A percentile compares a stretch with the other conserved stretches of the same genome.
These are phyloP conservation scores for Campaea margaritaria DNA, from an alignment of 2,888 invertebrate species.

Conservation along the genomic window DNA sequence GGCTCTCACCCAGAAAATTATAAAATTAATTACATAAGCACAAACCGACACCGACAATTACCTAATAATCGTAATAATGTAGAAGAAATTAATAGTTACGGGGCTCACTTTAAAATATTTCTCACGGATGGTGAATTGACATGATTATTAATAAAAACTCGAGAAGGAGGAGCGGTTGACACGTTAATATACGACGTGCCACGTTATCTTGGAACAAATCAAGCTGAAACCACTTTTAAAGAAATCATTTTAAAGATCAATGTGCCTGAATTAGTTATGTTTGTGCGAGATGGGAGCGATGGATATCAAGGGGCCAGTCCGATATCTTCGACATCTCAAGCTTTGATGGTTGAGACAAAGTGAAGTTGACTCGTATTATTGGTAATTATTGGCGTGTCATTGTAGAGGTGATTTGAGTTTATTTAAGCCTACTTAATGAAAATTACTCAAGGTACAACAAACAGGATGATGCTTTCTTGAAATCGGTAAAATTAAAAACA, in stretches of 20 bases:
- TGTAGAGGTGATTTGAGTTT: too few relatives aligned
- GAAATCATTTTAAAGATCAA: slow-evolving; percentile 23
- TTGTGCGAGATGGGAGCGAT: slow-evolving; percentile 58
- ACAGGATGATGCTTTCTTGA: too few relatives aligned
- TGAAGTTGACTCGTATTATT: slow-evolving; percentile 72
- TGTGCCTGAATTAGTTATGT: slow-evolving; percentile 35
- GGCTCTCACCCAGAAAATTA: slow-evolving; percentile 72
- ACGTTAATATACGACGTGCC: slow-evolving; percentile 71
- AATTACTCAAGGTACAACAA: too few relatives aligned
- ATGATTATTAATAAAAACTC: slow-evolving; percentile 78
- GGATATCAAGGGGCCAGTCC: slow-evolving; percentile 66
- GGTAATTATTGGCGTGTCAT: slow-evolving; percentile 69
- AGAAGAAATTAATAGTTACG: slow-evolving; percentile 76
- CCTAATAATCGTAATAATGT: slow-evolving; percentile 75
- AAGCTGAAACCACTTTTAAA: slow-evolving; percentile 45
- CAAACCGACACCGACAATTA: slow-evolving; percentile 76
- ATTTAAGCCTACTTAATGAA: too few relatives aligned
- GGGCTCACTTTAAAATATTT: slow-evolving; percentile 71
- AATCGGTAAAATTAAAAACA: too few relatives aligned
- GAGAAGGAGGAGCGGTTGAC: slow-evolving; percentile 78
- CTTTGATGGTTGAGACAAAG: slow-evolving; percentile 75
- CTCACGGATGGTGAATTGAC: slow-evolving; percentile 78
- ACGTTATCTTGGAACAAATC: slow-evolving; percentile 28
- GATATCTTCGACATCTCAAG: slow-evolving; percentile 60
- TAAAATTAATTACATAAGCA: slow-evolving; percentile 74